Percentiles rank a stretch among this genome's conserved stretches.
phyloP scores from a whole-genome alignment of 2,888 invertebrate genomes.

The Amorpha juglandis region DNA sequence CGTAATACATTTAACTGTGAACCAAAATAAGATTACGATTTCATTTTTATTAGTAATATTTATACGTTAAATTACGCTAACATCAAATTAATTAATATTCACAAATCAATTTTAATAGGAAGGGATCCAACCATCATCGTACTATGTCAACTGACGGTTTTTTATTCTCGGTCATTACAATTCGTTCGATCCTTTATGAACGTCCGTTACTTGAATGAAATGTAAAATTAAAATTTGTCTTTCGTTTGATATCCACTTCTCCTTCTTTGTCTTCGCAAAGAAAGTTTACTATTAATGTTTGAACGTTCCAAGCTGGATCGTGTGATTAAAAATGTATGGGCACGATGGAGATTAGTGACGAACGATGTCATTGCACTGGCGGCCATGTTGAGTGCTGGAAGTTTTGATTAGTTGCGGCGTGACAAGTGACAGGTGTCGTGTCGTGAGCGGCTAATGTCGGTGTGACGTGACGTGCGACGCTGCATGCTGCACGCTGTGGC shows the following conservation, averaged over 20 bases:
- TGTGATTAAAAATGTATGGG: conserved; percentile 42
- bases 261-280: conserved; percentile 35
- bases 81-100: background rate
- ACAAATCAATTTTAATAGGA: conserved; percentile 22
- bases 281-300: conserved; percentile 45
- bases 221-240: conserved; percentile 43
- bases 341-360: background rate
- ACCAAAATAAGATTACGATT: background rate
- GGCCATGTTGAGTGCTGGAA: conserved; percentile 8
- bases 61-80: background rate
- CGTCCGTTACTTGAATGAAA: conserved; percentile 38
- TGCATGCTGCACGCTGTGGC: conserved; percentile 14
- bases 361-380: background rate
- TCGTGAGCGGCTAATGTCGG: conserved; percentile 31
- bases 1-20: too few species aligned
- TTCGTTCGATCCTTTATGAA: conserved; percentile 33
- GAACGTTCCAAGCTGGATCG: conserved; percentile 34
- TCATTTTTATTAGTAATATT: too few species aligned
- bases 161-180: conserved; percentile 27
- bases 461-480: conserved; percentile 25
- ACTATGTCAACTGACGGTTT: conserved; percentile 18
- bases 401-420: conserved; percentile 32
- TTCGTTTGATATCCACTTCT: conserved; percentile 34
- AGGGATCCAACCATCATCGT: conserved; percentile 17
- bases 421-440: conserved; percentile 42